Base-by-base conservation (phyloP, 2,797 vertebrate species). In the Typhlichthys subterraneus region DNA sequence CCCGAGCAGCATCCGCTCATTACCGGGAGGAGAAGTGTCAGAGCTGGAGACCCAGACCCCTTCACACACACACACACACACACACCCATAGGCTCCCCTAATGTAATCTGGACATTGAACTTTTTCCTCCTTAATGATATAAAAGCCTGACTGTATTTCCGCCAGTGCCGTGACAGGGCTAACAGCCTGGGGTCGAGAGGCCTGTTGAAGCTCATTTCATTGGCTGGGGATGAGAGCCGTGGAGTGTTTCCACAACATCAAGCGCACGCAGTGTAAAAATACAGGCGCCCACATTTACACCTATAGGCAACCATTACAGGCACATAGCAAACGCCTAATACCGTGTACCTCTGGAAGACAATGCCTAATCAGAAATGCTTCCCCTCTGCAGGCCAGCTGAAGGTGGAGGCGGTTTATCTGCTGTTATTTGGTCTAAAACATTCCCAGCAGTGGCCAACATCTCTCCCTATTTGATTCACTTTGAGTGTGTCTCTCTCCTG, bases 91-190 rank as follows among this genome's bases (percentile, higher is more conserved):
- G 85, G 80, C 80, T 87, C 74, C 85, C 89, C 78, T 90, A 91
- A 92, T 92, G 88, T 91, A 92, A 92, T 93, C 91, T 89, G 90
- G 89, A 91, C 91, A 92, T 81, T 85, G 87, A 89, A 91, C 90
- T 88, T 91, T 91, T 87, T 83, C 80, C 77, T 82, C 82, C 83
- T 87, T 92, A 93, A 93, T 90, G 87, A 90, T 88, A 91, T 88
- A 89, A 92, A 86, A 86, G 87, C 80, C 83, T 83, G 87, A 87
- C 88, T 89, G 82, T 79, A 83, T 87, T 86, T 87, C 76, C 85
- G 83, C 84, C 79, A 81, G 74, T 86, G 84, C 83, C 79, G 65
- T 85, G 84, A 91, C 89, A 90, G 77, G 85, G 87, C 82, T 85
- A 87, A 89, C 86, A 66, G 86, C 83, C 80, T 66, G 59, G 73